phyloP scores from a whole-genome alignment of 2,797 vertebrate genomes.

The Myotis pilosus region DNA sequence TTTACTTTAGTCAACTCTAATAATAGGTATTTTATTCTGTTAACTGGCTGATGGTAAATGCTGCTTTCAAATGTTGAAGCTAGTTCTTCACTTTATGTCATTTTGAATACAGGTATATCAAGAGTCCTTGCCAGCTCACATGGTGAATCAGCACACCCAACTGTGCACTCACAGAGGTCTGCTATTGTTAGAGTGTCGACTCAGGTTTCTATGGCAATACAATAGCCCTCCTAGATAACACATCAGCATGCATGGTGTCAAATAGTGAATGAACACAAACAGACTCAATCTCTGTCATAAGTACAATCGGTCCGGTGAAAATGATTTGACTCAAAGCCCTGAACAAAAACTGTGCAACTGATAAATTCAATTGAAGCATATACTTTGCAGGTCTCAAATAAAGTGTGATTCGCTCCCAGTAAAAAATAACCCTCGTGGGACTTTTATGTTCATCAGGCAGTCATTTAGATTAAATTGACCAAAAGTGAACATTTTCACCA shows the following conservation, averaged over 20 bases:
- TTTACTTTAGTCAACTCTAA: background rate
- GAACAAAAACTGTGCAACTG: conserved; percentile 35
- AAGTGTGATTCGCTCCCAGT: conserved; percentile 42
- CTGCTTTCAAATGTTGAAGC: background rate
- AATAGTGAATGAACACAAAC: conserved; percentile 10
- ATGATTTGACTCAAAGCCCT: conserved; percentile 55
- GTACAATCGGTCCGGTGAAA: conserved; percentile 43
- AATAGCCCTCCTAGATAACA: background rate
- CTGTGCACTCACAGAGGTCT: background rate
- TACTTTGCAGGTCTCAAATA: conserved; percentile 46
- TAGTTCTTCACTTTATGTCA: background rate
- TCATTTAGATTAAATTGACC: conserved; percentile 43
- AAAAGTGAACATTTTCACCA: conserved; percentile 18
- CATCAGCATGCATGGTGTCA: background rate
- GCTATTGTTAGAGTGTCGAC: background rate
- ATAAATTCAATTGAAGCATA: conserved; percentile 37
- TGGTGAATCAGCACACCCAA: background rate
- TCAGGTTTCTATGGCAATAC: background rate
- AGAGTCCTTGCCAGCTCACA: background rate
- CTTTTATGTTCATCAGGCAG: background rate
- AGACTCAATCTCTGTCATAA: conserved; percentile 10
- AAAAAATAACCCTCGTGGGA: conserved; percentile 27
- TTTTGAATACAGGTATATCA: background rate
- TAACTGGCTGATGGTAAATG: background rate
- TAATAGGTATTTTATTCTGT: conserved; percentile 23